These are phyloP conservation scores for Phortica magna DNA, from an alignment of 2,888 invertebrate genomes.

Conservation along the genomic window DNA sequence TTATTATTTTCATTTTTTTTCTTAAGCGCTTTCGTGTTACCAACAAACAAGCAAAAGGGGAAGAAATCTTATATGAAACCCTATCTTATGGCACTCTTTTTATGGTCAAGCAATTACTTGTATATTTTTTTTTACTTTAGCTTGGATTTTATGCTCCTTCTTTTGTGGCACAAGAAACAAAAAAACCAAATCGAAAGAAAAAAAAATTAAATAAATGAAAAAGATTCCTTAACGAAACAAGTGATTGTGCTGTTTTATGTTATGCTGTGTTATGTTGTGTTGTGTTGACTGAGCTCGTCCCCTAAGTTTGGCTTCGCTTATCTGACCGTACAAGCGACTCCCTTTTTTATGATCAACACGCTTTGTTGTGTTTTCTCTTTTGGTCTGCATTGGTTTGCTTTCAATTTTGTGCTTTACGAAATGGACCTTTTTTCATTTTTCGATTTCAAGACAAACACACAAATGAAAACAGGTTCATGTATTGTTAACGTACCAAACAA, in stretches of 20 bases:
- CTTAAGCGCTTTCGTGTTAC: slow-evolving; percentile 1
- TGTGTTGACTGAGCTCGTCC: not conserved
- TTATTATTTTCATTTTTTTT: slow-evolving; percentile 4
- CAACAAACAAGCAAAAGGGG: not conserved
- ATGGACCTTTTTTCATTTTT: not conserved
- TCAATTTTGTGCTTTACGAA: slow-evolving; percentile 23
- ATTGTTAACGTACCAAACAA: slow-evolving; percentile 11
- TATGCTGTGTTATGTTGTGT: not conserved
- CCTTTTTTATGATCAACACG: slow-evolving; percentile 18
- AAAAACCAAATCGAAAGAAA: not conserved
- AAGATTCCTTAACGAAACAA: slow-evolving; percentile 22
- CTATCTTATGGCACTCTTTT: slow-evolving; percentile 9
- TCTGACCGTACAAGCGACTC: not conserved
- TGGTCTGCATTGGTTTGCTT: slow-evolving; percentile 17
- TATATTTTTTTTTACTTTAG: not conserved
- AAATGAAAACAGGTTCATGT: slow-evolving; percentile 21
- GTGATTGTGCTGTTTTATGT: slow-evolving; percentile 19
- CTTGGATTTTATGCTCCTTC: slow-evolving; percentile 4
- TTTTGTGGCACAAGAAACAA: not conserved
- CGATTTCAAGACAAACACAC: not conserved
- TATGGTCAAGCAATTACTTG: not conserved
- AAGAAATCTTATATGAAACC: slow-evolving; percentile 14
- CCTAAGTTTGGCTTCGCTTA: not conserved
- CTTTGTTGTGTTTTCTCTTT: slow-evolving; percentile 6
- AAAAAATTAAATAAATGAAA: slow-evolving; percentile 2